These are phyloP conservation scores for Penaeus japonicus DNA, from an alignment of 1,140 invertebrate species.

Conservation along the genomic window DNA sequence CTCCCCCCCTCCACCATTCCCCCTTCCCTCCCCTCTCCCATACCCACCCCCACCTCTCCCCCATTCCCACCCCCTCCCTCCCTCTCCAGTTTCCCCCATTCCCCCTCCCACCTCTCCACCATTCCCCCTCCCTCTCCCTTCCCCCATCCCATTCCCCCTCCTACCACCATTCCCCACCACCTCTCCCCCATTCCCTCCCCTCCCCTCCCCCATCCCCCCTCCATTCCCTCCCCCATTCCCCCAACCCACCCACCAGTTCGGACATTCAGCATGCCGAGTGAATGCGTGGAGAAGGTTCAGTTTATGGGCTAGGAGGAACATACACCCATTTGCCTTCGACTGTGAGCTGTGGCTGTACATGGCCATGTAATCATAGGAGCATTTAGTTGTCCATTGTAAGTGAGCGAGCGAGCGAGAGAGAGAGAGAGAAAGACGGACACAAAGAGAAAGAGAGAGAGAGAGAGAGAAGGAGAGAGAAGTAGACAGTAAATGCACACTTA, in stretches of 20 bases:
- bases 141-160: neutral
- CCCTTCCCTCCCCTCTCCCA: neutral
- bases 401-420: too few species aligned
- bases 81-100: too few species aligned
- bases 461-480: too few species aligned
- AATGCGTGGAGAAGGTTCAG: neutral
- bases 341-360: conserved; percentile 11
- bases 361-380: conserved; percentile 39
- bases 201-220: neutral
- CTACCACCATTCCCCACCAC: neutral
- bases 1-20: neutral
- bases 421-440: too few species aligned
- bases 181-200: neutral
- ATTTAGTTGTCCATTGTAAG: conserved; percentile 49
- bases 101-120: neutral
- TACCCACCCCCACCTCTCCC: neutral
- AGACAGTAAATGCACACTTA: too few species aligned
- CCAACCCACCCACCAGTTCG: neutral
- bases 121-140: neutral
- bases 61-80: too few species aligned
- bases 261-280: neutral
- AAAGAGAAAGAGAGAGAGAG: too few species aligned
- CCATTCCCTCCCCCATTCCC: neutral
- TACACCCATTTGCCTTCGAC: conserved; percentile 10
- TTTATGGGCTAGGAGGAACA: neutral